A percentile compares a stretch with the other conserved stretches of the same genome.
These are phyloP conservation scores for Rhagophthalmus giganteus DNA, from an alignment of 2,888 invertebrate genomes.

Conservation along the genomic window DNA sequence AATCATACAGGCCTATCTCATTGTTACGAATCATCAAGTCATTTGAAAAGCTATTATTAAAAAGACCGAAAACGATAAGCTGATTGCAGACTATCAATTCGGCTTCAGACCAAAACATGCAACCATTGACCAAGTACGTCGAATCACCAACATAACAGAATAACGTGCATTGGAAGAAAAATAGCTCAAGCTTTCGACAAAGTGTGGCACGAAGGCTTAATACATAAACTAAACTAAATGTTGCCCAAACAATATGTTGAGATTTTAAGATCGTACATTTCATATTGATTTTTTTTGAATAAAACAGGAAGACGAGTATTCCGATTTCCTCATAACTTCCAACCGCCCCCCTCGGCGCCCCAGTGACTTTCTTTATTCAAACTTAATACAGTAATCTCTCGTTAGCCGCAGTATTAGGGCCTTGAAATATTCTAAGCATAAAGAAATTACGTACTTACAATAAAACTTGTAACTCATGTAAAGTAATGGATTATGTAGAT, in stretches of 20 bases:
- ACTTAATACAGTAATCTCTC: too few species aligned
- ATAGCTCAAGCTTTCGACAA: conserved; percentile 31
- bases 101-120: conserved; percentile 8
- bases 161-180: conserved; percentile 21
- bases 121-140: conserved; percentile 28
- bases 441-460: too few species aligned
- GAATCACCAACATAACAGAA: conserved; percentile 21
- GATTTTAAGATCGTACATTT: conserved; percentile 20
- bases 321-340: too few species aligned
- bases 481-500: too few species aligned
- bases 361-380: too few species aligned
- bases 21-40: conserved; percentile 20
- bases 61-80: conserved; percentile 1
- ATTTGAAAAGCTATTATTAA: conserved; percentile 3
- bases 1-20: conserved; percentile 34
- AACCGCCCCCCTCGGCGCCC: too few species aligned
- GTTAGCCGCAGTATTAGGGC: too few species aligned
- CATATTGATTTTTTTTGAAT: conserved; percentile 14
- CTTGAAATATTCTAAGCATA: too few species aligned
- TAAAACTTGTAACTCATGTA: too few species aligned
- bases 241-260: conserved; percentile 16
- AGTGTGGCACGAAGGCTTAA: conserved; percentile 33
- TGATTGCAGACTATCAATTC: conserved; percentile 2
- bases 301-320: conserved; percentile 18
- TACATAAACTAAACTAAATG: conserved; percentile 16